These are phyloP conservation scores for Sesamia nonagrioides DNA, from an alignment of 1,140 invertebrate genomes.

Conservation along the genomic window DNA sequence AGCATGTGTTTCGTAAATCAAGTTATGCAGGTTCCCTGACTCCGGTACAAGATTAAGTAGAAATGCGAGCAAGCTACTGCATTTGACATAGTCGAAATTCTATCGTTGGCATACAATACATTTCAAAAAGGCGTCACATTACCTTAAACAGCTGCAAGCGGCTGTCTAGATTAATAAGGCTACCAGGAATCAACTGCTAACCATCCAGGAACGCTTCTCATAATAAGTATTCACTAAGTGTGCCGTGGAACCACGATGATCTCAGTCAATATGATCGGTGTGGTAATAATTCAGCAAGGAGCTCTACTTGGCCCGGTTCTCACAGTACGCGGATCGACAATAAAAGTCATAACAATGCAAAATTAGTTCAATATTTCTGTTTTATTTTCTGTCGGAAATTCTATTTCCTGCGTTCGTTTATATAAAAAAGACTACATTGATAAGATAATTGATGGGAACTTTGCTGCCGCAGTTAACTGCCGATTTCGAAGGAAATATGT, in stretches of 20 bases:
- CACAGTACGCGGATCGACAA: constrained; percentile 9
- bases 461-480: no score
- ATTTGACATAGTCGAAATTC: constrained; percentile 6
- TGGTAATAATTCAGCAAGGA: constrained; percentile 25
- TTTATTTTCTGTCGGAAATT: background rate
- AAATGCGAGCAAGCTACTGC: background rate
- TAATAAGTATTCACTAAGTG: constrained; percentile 24
- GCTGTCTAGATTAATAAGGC: background rate
- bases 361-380: constrained; percentile 6
- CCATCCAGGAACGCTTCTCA: background rate
- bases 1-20: background rate
- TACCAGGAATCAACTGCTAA: background rate
- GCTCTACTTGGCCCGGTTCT: constrained; percentile 19
- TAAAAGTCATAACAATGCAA: constrained; percentile 18
- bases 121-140: background rate
- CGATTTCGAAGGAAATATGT: no score
- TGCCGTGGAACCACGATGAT: constrained; percentile 34
- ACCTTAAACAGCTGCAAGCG: no score
- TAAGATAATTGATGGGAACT: background rate
- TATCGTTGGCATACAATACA: background rate
- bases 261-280: constrained; percentile 30
- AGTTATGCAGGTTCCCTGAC: background rate
- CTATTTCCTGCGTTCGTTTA: constrained; percentile 11
- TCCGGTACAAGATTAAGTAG: background rate
- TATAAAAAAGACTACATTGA: background rate